These are phyloP conservation scores for Parauchenoglanis ngamensis DNA, from an alignment of 2,797 vertebrate species.

Conservation along the genomic window DNA sequence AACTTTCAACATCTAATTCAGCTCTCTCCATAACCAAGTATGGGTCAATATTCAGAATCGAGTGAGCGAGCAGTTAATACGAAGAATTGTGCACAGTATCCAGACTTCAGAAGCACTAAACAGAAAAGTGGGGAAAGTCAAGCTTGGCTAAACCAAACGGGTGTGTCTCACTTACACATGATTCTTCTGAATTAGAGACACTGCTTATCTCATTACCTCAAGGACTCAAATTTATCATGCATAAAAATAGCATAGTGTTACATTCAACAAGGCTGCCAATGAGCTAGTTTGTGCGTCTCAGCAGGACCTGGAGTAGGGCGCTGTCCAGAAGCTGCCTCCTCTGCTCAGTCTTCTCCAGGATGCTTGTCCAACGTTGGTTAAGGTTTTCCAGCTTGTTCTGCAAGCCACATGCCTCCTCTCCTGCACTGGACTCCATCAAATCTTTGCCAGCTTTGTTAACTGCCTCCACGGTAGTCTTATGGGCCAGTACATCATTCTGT, in stretches of 20 bases:
- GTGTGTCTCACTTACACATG: background rate
- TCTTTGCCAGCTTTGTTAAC: slow-evolving; percentile 94
- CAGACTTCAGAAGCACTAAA: background rate
- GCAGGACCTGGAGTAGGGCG: slow-evolving; percentile 88
- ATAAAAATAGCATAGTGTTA: slow-evolving; percentile 20
- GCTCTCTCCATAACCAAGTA: background rate
- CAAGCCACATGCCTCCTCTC: slow-evolving; percentile 93
- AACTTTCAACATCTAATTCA: background rate
- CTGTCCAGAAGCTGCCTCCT: slow-evolving; percentile 89
- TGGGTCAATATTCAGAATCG: background rate
- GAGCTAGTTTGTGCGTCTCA: background rate
- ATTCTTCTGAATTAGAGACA: slow-evolving; percentile 1
- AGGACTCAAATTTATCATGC: background rate
- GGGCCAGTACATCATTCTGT: slow-evolving; percentile 94
- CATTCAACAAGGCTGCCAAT: slow-evolving; percentile 28
- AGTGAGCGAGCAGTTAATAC: background rate
- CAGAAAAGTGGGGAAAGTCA: background rate
- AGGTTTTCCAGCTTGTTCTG: slow-evolving; percentile 88
- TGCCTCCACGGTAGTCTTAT: slow-evolving; percentile 90
- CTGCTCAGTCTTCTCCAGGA: slow-evolving; percentile 88
- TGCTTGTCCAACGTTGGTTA: slow-evolving; percentile 88
- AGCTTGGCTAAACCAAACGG: background rate
- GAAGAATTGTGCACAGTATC: background rate
- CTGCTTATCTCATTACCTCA: background rate
- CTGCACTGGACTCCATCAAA: slow-evolving; percentile 88